Percentiles rank a stretch among this genome's conserved stretches.
Evolutionary conservation across 1,140 invertebrate genomes (phyloP).

Genomic region (Zaprionus taronus): DNA sequence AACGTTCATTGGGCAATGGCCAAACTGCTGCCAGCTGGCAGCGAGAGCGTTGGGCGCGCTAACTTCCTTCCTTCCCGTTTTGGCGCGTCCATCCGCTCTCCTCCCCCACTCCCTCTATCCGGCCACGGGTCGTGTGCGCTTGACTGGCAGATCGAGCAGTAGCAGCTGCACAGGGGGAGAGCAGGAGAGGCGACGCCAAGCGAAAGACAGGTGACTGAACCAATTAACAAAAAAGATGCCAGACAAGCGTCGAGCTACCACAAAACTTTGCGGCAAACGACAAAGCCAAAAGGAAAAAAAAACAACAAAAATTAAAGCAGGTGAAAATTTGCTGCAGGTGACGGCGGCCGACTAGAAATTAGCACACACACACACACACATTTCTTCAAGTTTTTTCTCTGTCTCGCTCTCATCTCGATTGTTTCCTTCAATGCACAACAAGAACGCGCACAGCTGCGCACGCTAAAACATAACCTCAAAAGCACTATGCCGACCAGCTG

Average conservation of each 20-base stretch:
- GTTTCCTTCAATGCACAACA: background rate
- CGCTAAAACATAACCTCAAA: conserved; percentile 57
- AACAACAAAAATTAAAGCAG: conserved; percentile 36
- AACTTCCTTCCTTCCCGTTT: conserved; percentile 71
- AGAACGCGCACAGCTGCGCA: conserved; percentile 55
- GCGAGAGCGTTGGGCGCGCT: conserved; percentile 25
- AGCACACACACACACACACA: conserved; percentile 69
- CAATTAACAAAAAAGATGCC: conserved; percentile 81
- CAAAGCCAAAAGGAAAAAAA: conserved; percentile 27
- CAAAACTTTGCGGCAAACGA: conserved; percentile 56
- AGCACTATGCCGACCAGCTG: conserved; percentile 18
- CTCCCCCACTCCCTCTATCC: conserved; percentile 17
- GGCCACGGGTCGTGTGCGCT: conserved; percentile 73
- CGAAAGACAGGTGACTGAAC: conserved; percentile 82
- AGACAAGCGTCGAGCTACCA: conserved; percentile 35
- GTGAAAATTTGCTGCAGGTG: conserved; percentile 76
- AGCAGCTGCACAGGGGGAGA: conserved; percentile 66
- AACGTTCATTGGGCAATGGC: conserved; percentile 73
- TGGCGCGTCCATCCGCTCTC: conserved; percentile 14
- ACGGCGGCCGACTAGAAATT: conserved; percentile 69
- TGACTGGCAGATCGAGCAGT: conserved; percentile 75
- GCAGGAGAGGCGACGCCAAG: background rate
- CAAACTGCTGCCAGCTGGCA: conserved; percentile 47
- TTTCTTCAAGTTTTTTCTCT: conserved; percentile 32
- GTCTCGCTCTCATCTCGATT: background rate